Evolutionary conservation across 2,113 vertebrate genomes (phyloP), one percentile per base, ranked within the genome.

Genomic region (Pygoscelis antarcticus): DNA sequence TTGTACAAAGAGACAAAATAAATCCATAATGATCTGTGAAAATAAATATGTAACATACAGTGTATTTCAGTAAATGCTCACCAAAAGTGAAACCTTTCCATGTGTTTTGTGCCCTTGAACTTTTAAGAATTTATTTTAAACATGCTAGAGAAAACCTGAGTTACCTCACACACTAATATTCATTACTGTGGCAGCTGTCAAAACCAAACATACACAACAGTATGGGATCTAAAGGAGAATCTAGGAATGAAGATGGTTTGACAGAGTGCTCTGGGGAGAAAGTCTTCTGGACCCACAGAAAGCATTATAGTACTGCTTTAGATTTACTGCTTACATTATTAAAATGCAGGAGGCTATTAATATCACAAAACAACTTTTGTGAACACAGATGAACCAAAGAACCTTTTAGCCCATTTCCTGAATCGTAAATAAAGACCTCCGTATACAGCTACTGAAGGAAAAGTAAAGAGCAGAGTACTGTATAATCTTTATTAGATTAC

Each of bases 361-460:
- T 90, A 77, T 62, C 46, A 77, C 32, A 92, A 92, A 96, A 96
- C 10, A 95, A 96, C 91, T 92, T 76, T 86, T 93, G 34, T 96
- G 74, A 97, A 93, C 76, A 96, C 27, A 96, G 88, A 95, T 95
- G 95, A 97, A 94, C 90, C 58, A 90, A 98, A 83, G 74, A 97
- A 95, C 74, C 29, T 98, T 97, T 98, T 96, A 97, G 65, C 54
- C 83, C 49, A 91, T 97, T 97, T 98, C 89, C 93, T 97, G 94
- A 95, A 80, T 90, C 79, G 34, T 96, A 97, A 97, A 97, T 87
- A 97, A 97, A 97, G 80, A 94, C 32, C 46, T 90, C 38, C 29
- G 79, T 84, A 95, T 92, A 80, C 42, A 94, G 65, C 79, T 96
- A 93, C 69, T 96, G 58, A 92, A 90, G 16, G 52, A 97, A 97